Percentiles rank a stretch among this genome's conserved stretches.
Evolutionary conservation across 2,797 vertebrate genomes (phyloP).

Genomic region (Podargus strigoides): DNA sequence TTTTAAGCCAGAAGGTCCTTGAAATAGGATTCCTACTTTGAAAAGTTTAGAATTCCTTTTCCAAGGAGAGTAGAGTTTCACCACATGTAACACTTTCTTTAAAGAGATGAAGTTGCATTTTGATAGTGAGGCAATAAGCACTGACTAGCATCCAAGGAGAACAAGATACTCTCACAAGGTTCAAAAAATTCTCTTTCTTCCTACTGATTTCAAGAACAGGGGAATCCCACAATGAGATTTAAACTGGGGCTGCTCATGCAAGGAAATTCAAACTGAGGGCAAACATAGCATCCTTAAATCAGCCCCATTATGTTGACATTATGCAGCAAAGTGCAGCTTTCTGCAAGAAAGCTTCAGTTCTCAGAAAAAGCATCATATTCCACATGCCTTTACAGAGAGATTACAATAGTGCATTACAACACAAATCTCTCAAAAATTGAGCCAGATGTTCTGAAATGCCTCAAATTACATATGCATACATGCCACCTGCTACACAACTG

Average conservation of each 20-base stretch:
- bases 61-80: slow-evolving; percentile 10
- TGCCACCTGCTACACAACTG: neutral
- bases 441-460: neutral
- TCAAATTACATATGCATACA: neutral
- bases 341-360: neutral
- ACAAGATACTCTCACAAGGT: neutral
- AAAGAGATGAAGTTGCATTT: slow-evolving; percentile 37
- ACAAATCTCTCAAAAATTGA: neutral
- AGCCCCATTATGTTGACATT: neutral
- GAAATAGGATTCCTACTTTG: slow-evolving; percentile 18
- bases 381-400: neutral
- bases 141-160: neutral
- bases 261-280: neutral
- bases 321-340: neutral
- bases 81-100: neutral
- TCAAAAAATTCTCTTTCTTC: neutral
- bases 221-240: neutral
- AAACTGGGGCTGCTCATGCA: neutral
- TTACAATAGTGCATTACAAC: neutral
- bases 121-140: neutral
- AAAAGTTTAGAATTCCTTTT: slow-evolving; percentile 35
- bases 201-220: neutral
- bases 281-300: neutral
- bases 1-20: slow-evolving; percentile 17
- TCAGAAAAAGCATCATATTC: neutral